Base-by-base conservation (phyloP, 2,113 vertebrate species). In the Xiphias gladius region DNA sequence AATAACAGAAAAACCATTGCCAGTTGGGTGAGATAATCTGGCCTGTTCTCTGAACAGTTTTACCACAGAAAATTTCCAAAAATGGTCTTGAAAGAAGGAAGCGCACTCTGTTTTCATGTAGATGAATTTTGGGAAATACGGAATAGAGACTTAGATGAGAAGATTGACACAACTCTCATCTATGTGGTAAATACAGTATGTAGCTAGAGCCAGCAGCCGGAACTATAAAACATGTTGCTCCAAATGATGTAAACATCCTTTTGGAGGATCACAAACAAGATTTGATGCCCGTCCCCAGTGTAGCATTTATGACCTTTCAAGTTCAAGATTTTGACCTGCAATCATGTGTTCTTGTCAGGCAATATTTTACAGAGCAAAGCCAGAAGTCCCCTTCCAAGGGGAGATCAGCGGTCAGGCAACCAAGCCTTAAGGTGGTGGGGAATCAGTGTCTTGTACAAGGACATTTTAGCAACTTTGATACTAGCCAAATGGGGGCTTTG, bases 21-120 rank as follows among this genome's bases (percentile, higher is more conserved):
- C 75, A 80, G 22, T 17, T 28, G n/a, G 10, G 14, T 71, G 41
- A 76, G 43, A 48, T 74, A n/a, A 74, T 54, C 46, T n/a, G 41
- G 22, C 5, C 39, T 16, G 0, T 54, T 32, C 28, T 41, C 12
- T 68, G 17, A 8, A 3, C 30, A 39, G 20, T 32, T 55, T 62
- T 28, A 46, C 32, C 6, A 30, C 4, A 13, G 28, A n/a, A 58
- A 70, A 79, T 48, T 17, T 26, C 64, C 76, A 69, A 28, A 84
- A 7, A 54, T 48, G 70, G 37, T 62, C 75, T 46, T 26, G 8
- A 46, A 62, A 30, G 11, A n/a, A 39, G 8, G 10, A 55, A 17
- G 2, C 41, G 46, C 22, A 12, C 1, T 67, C 11, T 63, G 22
- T 52, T 66, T 26, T 13, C 17, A 48, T 77, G 8, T 7, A 16